These are phyloP conservation scores for Drosophila subpulchrella DNA, from an alignment of 1,140 invertebrate species.

Conservation along the genomic window DNA sequence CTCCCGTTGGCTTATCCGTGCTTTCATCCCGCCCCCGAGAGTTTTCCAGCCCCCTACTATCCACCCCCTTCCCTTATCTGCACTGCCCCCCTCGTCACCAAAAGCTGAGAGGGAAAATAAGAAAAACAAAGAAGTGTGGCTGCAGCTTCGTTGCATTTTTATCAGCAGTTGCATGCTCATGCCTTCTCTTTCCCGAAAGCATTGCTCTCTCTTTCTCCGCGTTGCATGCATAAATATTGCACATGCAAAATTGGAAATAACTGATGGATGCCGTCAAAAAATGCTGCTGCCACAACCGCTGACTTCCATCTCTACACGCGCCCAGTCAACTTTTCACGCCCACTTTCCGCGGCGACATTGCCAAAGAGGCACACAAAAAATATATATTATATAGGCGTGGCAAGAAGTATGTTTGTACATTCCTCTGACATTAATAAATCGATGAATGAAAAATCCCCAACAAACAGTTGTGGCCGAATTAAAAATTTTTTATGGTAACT, in stretches of 20 bases:
- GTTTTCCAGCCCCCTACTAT: background rate
- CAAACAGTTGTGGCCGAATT: background rate
- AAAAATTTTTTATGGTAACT: background rate
- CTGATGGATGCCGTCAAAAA: slow-evolving; percentile 80
- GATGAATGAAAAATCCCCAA: slow-evolving; percentile 57
- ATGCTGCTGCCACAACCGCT: slow-evolving; percentile 53
- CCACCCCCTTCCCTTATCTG: background rate
- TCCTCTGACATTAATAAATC: slow-evolving; percentile 78
- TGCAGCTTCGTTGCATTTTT: slow-evolving; percentile 49
- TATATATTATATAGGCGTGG: slow-evolving; percentile 41
- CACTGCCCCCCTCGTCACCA: background rate
- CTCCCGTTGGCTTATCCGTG: slow-evolving; percentile 51
- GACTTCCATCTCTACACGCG: slow-evolving; percentile 26
- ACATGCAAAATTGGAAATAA: slow-evolving; percentile 78
- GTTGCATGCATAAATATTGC: slow-evolving; percentile 72
- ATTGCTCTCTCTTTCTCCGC: background rate
- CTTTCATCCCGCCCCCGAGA: slow-evolving; percentile 3
- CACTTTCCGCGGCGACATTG: slow-evolving; percentile 53
- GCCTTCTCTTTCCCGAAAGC: background rate
- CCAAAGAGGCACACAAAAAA: slow-evolving; percentile 16
- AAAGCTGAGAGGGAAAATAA: slow-evolving; percentile 17
- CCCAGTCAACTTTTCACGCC: slow-evolving; percentile 13
- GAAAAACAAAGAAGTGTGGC: slow-evolving; percentile 29
- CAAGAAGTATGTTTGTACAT: slow-evolving; percentile 54
- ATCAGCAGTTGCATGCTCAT: slow-evolving; percentile 41